Base-by-base conservation (phyloP, 1,140 invertebrate genomes). In the Bombyx mandarina region DNA sequence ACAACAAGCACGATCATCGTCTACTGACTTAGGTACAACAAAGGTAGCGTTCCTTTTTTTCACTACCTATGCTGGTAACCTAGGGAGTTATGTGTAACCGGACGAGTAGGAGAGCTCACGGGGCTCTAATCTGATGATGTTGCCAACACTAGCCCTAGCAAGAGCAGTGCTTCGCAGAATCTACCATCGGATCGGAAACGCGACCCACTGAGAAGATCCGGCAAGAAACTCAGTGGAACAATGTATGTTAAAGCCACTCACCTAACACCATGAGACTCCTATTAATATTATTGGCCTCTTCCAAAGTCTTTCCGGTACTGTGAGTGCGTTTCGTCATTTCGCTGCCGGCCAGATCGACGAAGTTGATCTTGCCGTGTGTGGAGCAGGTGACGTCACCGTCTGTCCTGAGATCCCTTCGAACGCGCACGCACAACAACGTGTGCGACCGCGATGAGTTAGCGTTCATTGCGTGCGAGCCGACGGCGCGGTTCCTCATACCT, bases 221-320 rank as follows among this genome's bases (percentile, higher is more conserved):
- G 26, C 26, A 5, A 35, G 26, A 35, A 35, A 35, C 26, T 35
- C 26, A 35, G 2, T 35, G 26, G 26, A 35, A 35, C 2, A 35
- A 35, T 35, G 26, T 35, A 35, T 3, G 26, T 35, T 35, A 35
- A 35, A 35, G 26, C 26, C 4, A 70, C 78, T 89, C 82, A 94
- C 94, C 95, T 62, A 99, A 88, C 2, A 99, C 98, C 91, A 99
- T 98, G 0, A 97, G 89, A 68, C 97, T 99, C 70, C 98, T 96
- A 78, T 99, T 99, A 61, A 98, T 99, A 77, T 97, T 98, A 75
- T 98, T 98, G 0, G 97, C 97, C 82, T 98, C 97, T 75, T 96
- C 94, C 54, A 97, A 83, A 0, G 95, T 97, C 77, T 96, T 97
- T 1, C 95, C 95, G 68, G 95, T 93, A 68, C 96, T 98, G 58